phyloP scores from a whole-genome alignment of 2,888 invertebrate species.

The Athalia circularis region DNA sequence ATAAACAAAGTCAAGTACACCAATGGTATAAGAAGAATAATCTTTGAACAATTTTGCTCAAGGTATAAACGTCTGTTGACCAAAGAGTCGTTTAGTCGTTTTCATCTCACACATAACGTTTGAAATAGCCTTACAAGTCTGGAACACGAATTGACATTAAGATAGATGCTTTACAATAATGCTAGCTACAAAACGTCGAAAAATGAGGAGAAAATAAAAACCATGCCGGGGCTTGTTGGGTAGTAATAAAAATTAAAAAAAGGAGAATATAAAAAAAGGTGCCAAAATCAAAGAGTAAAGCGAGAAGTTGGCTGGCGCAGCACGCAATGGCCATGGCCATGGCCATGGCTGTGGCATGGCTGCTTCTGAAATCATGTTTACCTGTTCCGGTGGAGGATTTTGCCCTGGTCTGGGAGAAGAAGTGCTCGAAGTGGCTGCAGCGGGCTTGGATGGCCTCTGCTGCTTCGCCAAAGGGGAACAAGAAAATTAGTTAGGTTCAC shows the following conservation, averaged over 20 bases:
- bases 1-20: not conserved
- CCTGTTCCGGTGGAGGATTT: conserved; percentile 78
- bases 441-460: conserved; percentile 77
- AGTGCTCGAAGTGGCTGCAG: conserved; percentile 75
- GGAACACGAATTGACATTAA: conserved; percentile 20
- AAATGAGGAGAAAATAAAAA: conserved; percentile 49
- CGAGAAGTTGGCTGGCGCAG: conserved; percentile 53
- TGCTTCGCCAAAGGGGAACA: conserved; percentile 73
- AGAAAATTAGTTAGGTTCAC: conserved; percentile 69
- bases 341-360: conserved; percentile 56
- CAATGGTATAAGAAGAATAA: conserved; percentile 7
- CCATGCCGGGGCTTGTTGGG: conserved; percentile 46
- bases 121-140: conserved; percentile 52
- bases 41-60: conserved; percentile 44
- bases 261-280: conserved; percentile 51
- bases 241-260: conserved; percentile 39
- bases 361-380: conserved; percentile 71
- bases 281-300: conserved; percentile 20
- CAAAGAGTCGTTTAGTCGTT: conserved; percentile 50
- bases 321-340: conserved; percentile 51
- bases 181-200: conserved; percentile 26
- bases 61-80: conserved; percentile 49
- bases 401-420: conserved; percentile 77
- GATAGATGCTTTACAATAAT: not conserved
- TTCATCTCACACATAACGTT: conserved; percentile 18